These are phyloP conservation scores for Ornithoptera alexandrae DNA, from an alignment of 2,888 invertebrate species.

Conservation along the genomic window DNA sequence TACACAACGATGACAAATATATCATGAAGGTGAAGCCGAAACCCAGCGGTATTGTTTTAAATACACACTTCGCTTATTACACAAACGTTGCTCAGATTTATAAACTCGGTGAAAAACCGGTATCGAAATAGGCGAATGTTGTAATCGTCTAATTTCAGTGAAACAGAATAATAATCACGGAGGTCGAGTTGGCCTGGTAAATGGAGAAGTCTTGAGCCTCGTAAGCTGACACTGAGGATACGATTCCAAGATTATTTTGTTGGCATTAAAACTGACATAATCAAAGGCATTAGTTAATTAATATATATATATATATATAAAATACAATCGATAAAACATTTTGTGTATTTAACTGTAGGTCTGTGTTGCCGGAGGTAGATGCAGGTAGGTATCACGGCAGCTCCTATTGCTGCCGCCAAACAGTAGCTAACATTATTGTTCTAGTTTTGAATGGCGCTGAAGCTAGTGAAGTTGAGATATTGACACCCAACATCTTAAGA, in stretches of 20 bases:
- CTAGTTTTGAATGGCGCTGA: too few relatives aligned
- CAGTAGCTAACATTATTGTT: too few relatives aligned
- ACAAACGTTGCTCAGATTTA: constrained; percentile 53
- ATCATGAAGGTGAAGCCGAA: constrained; percentile 17
- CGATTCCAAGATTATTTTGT: constrained; percentile 10
- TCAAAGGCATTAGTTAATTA: constrained; percentile 6
- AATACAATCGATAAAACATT: background rate
- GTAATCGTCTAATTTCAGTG: constrained; percentile 71
- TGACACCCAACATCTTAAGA: too few relatives aligned
- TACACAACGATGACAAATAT: constrained; percentile 11
- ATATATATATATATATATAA: background rate
- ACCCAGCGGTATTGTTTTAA: constrained; percentile 36
- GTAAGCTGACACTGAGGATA: constrained; percentile 23
- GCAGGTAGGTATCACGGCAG: too few relatives aligned
- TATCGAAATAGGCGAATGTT: constrained; percentile 59
- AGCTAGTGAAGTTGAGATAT: too few relatives aligned
- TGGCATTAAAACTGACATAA: constrained; percentile 8
- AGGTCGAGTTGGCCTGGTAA: constrained; percentile 43
- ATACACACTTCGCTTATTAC: constrained; percentile 45
- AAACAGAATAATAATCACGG: constrained; percentile 58
- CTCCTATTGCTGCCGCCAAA: too few relatives aligned
- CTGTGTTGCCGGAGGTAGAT: too few relatives aligned
- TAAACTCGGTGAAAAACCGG: constrained; percentile 55
- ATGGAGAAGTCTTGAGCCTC: constrained; percentile 3
- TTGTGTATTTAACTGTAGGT: background rate